Conservation (phyloP, 2,797 vertebrate species). For the Malurus splendens region DNA sequence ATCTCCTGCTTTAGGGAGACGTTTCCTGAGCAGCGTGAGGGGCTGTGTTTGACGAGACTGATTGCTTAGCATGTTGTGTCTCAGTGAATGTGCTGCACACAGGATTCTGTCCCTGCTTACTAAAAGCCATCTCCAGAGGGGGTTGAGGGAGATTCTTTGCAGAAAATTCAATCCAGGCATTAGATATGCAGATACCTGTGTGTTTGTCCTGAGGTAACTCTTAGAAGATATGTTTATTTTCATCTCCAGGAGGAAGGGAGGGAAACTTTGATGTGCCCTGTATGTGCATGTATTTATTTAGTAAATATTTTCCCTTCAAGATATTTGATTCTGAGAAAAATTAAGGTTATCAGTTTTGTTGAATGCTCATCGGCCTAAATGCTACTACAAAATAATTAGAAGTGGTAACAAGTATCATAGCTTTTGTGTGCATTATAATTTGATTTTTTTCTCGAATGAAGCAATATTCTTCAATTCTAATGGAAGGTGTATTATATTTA, state of each 20-base stretch:
- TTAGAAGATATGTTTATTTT: not conserved
- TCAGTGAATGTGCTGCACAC: not conserved
- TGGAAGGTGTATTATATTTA: not conserved
- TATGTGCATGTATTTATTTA: not conserved
- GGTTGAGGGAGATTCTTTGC: not conserved
- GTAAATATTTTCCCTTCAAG: not conserved
- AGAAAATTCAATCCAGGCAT: not conserved
- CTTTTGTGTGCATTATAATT: not conserved
- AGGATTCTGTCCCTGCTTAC: not conserved
- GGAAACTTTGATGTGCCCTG: not conserved
- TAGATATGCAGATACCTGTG: not conserved
- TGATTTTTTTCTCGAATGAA: not conserved
- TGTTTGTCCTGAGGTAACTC: not conserved
- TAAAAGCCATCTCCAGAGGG: not conserved
- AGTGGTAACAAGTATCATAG: not conserved
- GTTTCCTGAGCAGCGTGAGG: accelerated
- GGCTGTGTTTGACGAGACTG: not conserved
- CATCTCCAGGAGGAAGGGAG: not conserved
- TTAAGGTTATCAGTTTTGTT: not conserved
- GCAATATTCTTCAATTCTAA: not conserved
- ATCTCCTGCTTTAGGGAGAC: not conserved
- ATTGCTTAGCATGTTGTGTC: not conserved
- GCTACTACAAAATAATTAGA: not conserved
- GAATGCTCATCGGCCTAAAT: not conserved
- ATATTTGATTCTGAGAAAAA: not conserved